A percentile compares a stretch with the other conserved stretches of the same genome.
Evolutionary conservation across 2,113 vertebrate genomes (phyloP).

Genomic region (Oryzias woworae): DNA sequence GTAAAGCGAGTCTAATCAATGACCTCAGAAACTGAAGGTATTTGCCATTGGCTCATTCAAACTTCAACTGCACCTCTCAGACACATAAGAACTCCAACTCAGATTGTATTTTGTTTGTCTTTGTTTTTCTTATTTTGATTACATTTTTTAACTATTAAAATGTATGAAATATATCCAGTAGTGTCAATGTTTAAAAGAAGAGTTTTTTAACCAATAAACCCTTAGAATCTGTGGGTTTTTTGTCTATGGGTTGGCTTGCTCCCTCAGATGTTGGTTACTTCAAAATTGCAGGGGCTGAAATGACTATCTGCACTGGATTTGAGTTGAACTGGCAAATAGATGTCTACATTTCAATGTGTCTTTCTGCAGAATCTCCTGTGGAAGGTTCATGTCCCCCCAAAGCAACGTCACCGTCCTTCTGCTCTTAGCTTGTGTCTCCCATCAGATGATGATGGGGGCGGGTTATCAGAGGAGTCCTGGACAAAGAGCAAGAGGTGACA

Average conservation of each 20-base stretch:
- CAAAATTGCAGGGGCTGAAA: background rate
- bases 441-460: slow-evolving; percentile 61
- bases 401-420: slow-evolving; percentile 72
- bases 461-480: slow-evolving; percentile 67
- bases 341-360: slow-evolving; percentile 33
- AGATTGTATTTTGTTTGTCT: background rate
- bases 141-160: background rate
- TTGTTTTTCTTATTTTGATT: background rate
- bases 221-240: background rate
- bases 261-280: background rate
- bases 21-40: background rate
- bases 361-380: slow-evolving; percentile 32
- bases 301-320: background rate
- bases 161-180: background rate
- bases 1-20: too few relatives aligned
- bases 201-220: background rate
- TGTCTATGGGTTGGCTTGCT: background rate
- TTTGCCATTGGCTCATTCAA: background rate
- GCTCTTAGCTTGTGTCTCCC: slow-evolving; percentile 74
- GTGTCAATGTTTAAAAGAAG: too few relatives aligned
- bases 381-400: slow-evolving; percentile 70
- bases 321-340: slow-evolving; percentile 11
- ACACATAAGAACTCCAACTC: background rate
- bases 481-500: slow-evolving; percentile 41
- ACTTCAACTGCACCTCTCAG: background rate